Conservation (phyloP, 2,113 vertebrate genomes). For the Ariopsis seemanni region DNA sequence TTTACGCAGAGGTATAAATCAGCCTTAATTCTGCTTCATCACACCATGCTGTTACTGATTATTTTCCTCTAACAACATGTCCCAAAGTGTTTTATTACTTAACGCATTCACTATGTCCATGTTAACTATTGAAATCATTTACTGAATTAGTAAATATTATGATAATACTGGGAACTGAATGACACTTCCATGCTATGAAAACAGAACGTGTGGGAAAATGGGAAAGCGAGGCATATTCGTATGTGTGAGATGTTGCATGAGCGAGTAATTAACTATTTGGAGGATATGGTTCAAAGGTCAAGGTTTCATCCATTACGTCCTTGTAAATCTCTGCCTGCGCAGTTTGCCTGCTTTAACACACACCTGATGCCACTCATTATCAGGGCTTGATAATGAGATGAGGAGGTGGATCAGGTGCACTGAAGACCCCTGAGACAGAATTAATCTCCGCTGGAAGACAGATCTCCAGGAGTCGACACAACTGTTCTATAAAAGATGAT, state of each 20-base stretch:
- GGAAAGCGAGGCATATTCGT: neutral
- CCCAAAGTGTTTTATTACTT: neutral
- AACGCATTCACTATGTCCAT: neutral
- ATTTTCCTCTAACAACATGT: neutral
- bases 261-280: neutral
- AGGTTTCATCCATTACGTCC: neutral
- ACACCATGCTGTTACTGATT: neutral
- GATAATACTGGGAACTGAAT: neutral
- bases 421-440: neutral
- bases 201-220: neutral
- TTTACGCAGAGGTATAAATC: neutral
- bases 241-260: neutral
- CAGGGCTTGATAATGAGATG: neutral
- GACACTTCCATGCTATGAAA: neutral
- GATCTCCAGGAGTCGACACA: neutral
- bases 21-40: neutral
- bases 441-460: neutral
- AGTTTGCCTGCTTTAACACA: neutral
- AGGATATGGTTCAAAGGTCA: neutral
- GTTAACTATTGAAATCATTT: neutral
- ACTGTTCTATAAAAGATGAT: slow-evolving; percentile 13
- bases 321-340: neutral
- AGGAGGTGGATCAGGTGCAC: slow-evolving; percentile 14
- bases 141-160: neutral
- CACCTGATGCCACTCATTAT: neutral